Conservation (phyloP, 2,797 vertebrate genomes). For the Muscicapa comitata region DNA sequence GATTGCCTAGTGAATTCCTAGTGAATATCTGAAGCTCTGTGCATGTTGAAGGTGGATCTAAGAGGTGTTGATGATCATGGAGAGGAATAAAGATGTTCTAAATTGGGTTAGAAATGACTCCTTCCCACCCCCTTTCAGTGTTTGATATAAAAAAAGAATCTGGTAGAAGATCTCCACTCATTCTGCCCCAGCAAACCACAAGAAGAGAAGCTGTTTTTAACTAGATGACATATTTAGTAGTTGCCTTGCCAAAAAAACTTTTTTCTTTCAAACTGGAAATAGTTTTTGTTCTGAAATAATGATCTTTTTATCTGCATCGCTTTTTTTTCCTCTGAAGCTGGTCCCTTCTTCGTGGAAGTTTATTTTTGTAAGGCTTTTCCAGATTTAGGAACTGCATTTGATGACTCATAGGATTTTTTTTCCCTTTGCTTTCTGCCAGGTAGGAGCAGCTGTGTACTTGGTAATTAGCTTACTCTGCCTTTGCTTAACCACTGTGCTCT, state of each 20-base stretch:
- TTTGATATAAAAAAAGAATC: not conserved
- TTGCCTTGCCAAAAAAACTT: not conserved
- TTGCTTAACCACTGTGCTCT: not conserved
- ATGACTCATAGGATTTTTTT: conserved; percentile 6
- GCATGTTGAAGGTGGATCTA: accelerated
- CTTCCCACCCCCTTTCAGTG: not conserved
- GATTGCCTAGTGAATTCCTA: not conserved
- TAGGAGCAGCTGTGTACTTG: conserved; percentile 38
- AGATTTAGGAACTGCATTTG: conserved; percentile 44
- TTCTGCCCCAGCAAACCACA: not conserved
- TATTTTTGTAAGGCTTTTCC: conserved; percentile 37
- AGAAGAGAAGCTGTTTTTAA: conserved; percentile 2
- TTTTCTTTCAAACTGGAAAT: not conserved
- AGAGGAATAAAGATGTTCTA: not conserved
- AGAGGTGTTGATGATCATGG: not conserved
- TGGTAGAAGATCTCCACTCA: not conserved
- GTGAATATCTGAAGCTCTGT: not conserved
- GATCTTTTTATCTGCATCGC: not conserved
- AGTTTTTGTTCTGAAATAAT: conserved; percentile 31
- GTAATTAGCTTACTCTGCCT: conserved; percentile 27
- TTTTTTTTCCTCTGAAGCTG: not conserved
- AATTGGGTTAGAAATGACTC: not conserved
- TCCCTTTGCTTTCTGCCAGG: conserved; percentile 12
- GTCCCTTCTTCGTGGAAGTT: not conserved
- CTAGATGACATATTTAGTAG: not conserved